Conservation (phyloP, 2,888 invertebrate genomes). For the Epirrita christyi region DNA sequence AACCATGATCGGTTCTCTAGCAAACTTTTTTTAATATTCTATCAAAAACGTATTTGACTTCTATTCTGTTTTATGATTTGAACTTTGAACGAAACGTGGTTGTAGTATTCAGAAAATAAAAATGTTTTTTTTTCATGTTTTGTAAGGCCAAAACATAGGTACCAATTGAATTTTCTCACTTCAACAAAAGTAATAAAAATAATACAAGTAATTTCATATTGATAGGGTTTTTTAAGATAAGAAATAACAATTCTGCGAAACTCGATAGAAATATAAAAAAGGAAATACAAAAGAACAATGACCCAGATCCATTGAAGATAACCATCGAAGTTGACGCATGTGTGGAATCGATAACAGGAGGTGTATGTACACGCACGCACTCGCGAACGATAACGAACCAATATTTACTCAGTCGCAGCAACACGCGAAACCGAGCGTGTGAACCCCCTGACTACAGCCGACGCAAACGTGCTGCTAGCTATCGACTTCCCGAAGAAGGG, state of each 20-base stretch:
- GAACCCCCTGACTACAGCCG: conserved; percentile 52
- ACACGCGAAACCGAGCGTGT: conserved; percentile 73
- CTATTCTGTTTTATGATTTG: background rate
- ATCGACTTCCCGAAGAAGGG: conserved; percentile 45
- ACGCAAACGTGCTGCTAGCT: conserved; percentile 60
- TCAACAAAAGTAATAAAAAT: conserved; percentile 18
- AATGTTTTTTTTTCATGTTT: background rate
- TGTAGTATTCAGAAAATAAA: conserved; percentile 13
- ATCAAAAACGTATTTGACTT: no score
- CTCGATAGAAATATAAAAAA: conserved; percentile 56
- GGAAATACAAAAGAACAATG: conserved; percentile 80
- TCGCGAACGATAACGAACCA: conserved; percentile 74
- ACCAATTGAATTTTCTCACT: conserved; percentile 12
- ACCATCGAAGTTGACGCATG: conserved; percentile 81
- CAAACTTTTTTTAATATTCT: conserved; percentile 3
- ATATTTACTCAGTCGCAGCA: conserved; percentile 77
- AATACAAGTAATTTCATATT: conserved; percentile 14
- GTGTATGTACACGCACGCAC: conserved; percentile 68
- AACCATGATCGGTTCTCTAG: conserved; percentile 22
- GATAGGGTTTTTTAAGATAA: conserved; percentile 20
- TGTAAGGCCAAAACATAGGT: background rate
- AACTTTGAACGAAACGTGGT: conserved; percentile 9
- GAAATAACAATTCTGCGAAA: conserved; percentile 45
- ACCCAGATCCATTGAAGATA: conserved; percentile 82
- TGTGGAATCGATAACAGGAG: conserved; percentile 81